phyloP scores from a whole-genome alignment of 2,113 vertebrate genomes.

The Hypomesus transpacificus region DNA sequence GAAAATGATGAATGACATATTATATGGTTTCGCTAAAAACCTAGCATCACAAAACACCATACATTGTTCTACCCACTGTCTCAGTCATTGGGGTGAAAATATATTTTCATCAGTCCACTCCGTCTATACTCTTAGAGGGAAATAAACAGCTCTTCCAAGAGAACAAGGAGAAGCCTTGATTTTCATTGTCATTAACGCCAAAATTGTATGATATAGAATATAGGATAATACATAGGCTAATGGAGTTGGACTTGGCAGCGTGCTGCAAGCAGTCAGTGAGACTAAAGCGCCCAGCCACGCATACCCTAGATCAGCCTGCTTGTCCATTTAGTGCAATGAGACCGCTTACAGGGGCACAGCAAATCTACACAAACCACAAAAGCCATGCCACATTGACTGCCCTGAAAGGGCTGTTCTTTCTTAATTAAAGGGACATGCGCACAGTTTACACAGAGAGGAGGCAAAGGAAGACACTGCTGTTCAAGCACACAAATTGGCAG shows the following conservation, averaged over 20 bases:
- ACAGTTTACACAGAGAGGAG: constrained; percentile 66
- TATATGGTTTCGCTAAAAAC: constrained; percentile 22
- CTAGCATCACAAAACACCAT: constrained; percentile 15
- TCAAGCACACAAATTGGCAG: constrained; percentile 51
- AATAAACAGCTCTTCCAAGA: constrained; percentile 30
- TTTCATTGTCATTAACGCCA: constrained; percentile 19
- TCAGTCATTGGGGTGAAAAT: too few relatives aligned
- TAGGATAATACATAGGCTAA: constrained; percentile 33
- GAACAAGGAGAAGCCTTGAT: constrained; percentile 25
- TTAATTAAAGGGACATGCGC: constrained; percentile 82
- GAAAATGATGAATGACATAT: not conserved
- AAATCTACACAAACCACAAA: constrained; percentile 65
- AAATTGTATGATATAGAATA: constrained; percentile 36
- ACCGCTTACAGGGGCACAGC: constrained; percentile 59
- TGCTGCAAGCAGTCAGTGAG: constrained; percentile 41
- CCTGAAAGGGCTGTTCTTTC: constrained; percentile 57
- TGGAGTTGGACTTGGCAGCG: constrained; percentile 40
- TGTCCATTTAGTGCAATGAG: constrained; percentile 53
- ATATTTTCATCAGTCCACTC: constrained; percentile 10
- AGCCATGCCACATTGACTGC: constrained; percentile 66
- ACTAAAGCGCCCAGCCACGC: constrained; percentile 26
- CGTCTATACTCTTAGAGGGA: constrained; percentile 26
- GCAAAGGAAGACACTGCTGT: constrained; percentile 51
- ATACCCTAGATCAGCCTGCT: constrained; percentile 41
- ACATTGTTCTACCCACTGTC: too few relatives aligned